Conservation (phyloP, 2,113 vertebrate species). For the Neofelis nebulosa region DNA sequence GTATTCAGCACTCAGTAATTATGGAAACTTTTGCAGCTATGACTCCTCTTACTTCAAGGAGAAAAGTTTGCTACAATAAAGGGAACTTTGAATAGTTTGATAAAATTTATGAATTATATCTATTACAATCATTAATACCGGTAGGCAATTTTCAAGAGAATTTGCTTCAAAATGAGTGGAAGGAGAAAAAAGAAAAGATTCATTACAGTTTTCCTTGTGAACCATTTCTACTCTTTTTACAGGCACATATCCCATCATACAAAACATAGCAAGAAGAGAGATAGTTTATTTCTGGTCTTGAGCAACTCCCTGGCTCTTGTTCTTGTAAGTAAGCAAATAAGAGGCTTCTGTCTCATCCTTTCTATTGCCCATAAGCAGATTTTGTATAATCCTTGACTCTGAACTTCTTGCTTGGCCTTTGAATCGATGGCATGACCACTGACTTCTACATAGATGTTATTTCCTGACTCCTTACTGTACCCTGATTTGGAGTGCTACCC, state of each 20-base stretch:
- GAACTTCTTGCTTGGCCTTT: not conserved
- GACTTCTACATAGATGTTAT: not conserved
- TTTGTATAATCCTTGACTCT: not conserved
- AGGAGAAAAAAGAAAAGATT: not conserved
- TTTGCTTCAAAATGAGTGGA: not conserved
- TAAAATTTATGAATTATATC: not conserved
- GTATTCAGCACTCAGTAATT: not conserved
- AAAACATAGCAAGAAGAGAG: not conserved
- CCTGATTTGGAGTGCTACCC: not conserved
- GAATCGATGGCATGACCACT: not conserved
- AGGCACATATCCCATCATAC: not conserved
- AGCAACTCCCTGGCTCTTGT: not conserved
- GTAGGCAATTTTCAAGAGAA: not conserved
- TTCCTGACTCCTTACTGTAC: not conserved
- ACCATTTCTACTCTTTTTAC: not conserved
- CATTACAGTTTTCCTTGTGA: not conserved
- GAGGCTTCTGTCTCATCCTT: not conserved
- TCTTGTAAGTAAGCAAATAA: not conserved
- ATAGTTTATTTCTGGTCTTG: not conserved
- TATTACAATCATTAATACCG: not conserved
- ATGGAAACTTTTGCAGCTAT: not conserved
- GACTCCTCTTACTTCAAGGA: not conserved
- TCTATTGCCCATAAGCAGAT: rapidly evolving
- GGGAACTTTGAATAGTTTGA: not conserved
- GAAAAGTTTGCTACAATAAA: not conserved